Base-by-base conservation (phyloP, 2,113 vertebrate species). In the Poeciliopsis retropinna region DNA sequence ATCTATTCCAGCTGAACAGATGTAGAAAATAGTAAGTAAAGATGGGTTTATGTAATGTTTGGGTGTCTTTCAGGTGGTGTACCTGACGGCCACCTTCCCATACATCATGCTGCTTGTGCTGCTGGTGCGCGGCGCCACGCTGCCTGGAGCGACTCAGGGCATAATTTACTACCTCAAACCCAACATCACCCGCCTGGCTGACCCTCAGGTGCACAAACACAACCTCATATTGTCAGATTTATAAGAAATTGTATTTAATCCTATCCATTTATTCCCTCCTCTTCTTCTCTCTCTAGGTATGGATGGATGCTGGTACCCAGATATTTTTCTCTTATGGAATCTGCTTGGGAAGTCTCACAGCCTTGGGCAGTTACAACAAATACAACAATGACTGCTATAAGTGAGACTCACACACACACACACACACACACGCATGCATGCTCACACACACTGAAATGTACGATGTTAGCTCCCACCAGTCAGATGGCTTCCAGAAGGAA, bases 371-470 rank as follows among this genome's bases (percentile, higher is more conserved):
- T 93, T 98, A 98, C 94, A 98, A 98, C 94, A 95, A 96, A 88
- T 98, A 95, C 92, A 95, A 98, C 94, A 98, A 98, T 87, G 93
- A 98, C 91, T 98, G 97, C 91, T 97, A 97, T 92, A 97, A 96
- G 97, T 98, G 94, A 94, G 93, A 70, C 57, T 54, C 78, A 70
- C 65, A 54, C 37, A 67, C 64, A 64, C 47, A 34, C 64, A 60
- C 51, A 37, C 72, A 47, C 67, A 64, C 67, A 54, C 37, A 65
- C 62, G 62, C 47, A 3, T 31, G 3, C 51, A 32, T 61, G 51
- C 51, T 31, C 72, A 51, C 67, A 60, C 25, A 34, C 32, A 73
- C 31, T 80, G 77, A 83, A 88, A 73, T 63, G 64, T 72, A 51
- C 70, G 61, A 79, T 4, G 75, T 74, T 47, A 17, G 72, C 64